These are phyloP conservation scores for Nematolebias whitei DNA, from an alignment of 2,113 vertebrate species.

Conservation along the genomic window DNA sequence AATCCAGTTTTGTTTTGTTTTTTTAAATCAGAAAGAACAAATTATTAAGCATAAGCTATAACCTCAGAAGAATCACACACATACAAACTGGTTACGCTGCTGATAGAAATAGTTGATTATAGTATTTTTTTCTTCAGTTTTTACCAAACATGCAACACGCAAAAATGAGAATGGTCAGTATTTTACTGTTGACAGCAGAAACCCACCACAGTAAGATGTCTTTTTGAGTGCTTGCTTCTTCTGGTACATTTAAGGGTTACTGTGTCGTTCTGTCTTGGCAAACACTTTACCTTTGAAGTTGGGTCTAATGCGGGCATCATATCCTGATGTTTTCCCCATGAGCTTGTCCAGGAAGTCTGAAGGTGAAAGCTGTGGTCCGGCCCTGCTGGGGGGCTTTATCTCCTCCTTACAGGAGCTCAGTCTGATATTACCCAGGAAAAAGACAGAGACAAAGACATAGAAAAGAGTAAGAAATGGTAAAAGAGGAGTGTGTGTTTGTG, in stretches of 20 bases:
- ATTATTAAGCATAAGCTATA: too few relatives aligned
- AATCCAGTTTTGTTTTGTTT: too few relatives aligned
- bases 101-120: too few relatives aligned
- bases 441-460: slow-evolving; percentile 22
- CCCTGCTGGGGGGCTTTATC: slow-evolving; percentile 82
- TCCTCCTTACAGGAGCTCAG: slow-evolving; percentile 89
- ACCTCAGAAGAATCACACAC: too few relatives aligned
- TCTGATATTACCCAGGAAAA: slow-evolving; percentile 74
- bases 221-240: slow-evolving; percentile 19
- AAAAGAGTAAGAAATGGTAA: slow-evolving; percentile 26
- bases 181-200: slow-evolving; percentile 26
- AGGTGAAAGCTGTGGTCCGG: slow-evolving; percentile 83
- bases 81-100: too few relatives aligned
- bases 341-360: slow-evolving; percentile 98
- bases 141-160: not conserved
- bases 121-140: too few relatives aligned
- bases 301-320: slow-evolving; percentile 93
- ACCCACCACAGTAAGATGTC: slow-evolving; percentile 3
- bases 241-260: slow-evolving; percentile 21
- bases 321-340: slow-evolving; percentile 92
- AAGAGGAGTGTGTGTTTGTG: slow-evolving; percentile 8
- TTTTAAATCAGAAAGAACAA: too few relatives aligned
- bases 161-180: slow-evolving; percentile 3
- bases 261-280: slow-evolving; percentile 10
- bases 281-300: slow-evolving; percentile 92